Evolutionary conservation across 2,797 vertebrate species (phyloP).

Genomic region (Microctenopoma stevenorrisi): DNA sequence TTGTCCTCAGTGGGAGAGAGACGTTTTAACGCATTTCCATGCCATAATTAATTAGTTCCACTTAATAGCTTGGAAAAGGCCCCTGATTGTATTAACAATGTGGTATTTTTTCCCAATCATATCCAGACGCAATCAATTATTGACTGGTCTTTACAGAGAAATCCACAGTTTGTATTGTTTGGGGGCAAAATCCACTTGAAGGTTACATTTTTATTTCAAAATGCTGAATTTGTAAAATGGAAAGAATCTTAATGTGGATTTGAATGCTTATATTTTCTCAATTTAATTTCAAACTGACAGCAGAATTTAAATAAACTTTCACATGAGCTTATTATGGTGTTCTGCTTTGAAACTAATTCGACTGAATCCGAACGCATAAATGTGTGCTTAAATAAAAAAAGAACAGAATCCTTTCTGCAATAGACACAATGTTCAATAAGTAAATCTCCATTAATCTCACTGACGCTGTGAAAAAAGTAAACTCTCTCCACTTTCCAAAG

Average conservation of each 20-base stretch:
- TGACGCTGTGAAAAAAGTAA: slow-evolving; percentile 2
- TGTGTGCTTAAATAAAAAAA: background rate
- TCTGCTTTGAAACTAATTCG: background rate
- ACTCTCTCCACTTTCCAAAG: background rate
- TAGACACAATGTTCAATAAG: background rate
- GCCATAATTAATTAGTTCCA: slow-evolving; percentile 83
- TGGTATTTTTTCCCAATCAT: slow-evolving; percentile 61
- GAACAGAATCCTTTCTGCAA: slow-evolving; percentile 16
- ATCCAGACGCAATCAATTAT: slow-evolving; percentile 68
- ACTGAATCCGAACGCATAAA: background rate
- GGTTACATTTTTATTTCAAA: slow-evolving; percentile 19
- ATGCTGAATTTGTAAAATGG: slow-evolving; percentile 15
- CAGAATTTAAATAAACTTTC: slow-evolving; percentile 11
- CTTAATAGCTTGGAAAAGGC: slow-evolving; percentile 73
- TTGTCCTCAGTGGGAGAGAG: slow-evolving; percentile 67
- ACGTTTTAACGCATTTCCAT: slow-evolving; percentile 78
- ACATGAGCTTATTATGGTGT: background rate
- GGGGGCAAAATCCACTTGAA: slow-evolving; percentile 30
- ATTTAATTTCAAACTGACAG: slow-evolving; percentile 17
- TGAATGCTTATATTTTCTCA: slow-evolving; percentile 25
- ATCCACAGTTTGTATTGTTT: slow-evolving; percentile 16
- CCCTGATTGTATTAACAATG: slow-evolving; percentile 75
- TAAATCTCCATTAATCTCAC: background rate
- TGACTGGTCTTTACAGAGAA: slow-evolving; percentile 45
- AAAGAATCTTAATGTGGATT: slow-evolving; percentile 3